A percentile compares a stretch with the other conserved stretches of the same genome.
phyloP scores from a whole-genome alignment of 1,140 invertebrate species.

The Lordiphosa stackelbergi region DNA sequence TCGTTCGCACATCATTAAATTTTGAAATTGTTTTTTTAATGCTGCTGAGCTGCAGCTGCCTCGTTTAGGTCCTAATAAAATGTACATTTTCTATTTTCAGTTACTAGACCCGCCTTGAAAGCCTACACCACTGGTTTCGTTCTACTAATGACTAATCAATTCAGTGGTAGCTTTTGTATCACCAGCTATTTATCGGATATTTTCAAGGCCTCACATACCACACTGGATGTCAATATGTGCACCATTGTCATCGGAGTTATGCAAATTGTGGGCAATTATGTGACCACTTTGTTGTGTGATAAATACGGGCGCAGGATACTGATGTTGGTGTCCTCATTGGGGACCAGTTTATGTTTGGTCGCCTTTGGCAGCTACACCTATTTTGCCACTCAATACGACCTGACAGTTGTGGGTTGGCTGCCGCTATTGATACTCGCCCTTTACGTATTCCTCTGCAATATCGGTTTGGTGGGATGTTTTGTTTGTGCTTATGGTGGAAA shows the following conservation, averaged over 20 bases:
- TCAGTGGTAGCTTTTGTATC: constrained; percentile 50
- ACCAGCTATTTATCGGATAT: constrained; percentile 78
- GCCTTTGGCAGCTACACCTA: constrained; percentile 40
- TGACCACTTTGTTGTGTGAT: constrained; percentile 53
- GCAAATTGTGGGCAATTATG: constrained; percentile 75
- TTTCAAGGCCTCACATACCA: constrained; percentile 81
- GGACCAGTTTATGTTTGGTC: constrained; percentile 28
- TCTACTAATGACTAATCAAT: constrained; percentile 38
- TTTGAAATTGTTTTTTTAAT: too few relatives aligned
- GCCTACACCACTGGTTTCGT: constrained; percentile 34
- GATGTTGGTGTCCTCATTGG: constrained; percentile 40
- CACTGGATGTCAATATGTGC: constrained; percentile 78
- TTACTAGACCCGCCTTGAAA: constrained; percentile 28
- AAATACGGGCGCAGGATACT: constrained; percentile 48
- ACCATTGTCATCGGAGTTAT: constrained; percentile 78
- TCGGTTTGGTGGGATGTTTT: constrained; percentile 58
- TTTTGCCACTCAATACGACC: constrained; percentile 22
- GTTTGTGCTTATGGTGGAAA: constrained; percentile 63
- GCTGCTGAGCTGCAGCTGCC: too few relatives aligned
- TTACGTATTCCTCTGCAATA: constrained; percentile 56
- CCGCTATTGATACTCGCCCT: constrained; percentile 50
- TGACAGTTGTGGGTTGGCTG: constrained; percentile 47
- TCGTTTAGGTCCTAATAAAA: too few relatives aligned
- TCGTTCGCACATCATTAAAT: too few relatives aligned
- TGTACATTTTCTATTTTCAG: constrained; percentile 7